Conservation (phyloP, 2,797 vertebrate species). For the Channallabes apus region DNA sequence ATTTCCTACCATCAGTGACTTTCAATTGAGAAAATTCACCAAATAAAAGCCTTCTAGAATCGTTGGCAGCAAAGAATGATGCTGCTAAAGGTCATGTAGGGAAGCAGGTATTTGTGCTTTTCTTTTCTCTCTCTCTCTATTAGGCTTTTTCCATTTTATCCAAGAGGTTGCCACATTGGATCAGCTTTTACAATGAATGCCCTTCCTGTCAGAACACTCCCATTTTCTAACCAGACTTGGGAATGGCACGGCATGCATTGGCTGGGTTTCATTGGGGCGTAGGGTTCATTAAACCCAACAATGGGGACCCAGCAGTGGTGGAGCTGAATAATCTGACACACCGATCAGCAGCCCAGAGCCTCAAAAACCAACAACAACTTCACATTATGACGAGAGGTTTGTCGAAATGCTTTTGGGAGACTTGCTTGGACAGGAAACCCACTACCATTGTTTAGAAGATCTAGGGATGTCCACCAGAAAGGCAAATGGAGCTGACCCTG, state of each 20-base stretch:
- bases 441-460: background rate
- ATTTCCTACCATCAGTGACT: background rate
- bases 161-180: background rate
- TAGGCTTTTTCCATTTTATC: too few species aligned
- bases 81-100: background rate
- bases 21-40: constrained; percentile 17
- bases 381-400: background rate
- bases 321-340: too few species aligned
- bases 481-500: background rate
- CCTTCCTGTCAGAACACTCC: too few species aligned
- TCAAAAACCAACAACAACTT: background rate
- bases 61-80: background rate
- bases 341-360: too few species aligned
- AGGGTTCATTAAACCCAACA: too few species aligned
- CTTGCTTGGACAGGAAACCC: background rate
- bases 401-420: background rate
- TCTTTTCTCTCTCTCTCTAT: too few species aligned
- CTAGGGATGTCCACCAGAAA: background rate
- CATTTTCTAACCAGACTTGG: too few species aligned
- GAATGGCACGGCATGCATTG: too few species aligned
- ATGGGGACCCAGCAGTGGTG: too few species aligned
- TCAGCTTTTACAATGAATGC: too few species aligned
- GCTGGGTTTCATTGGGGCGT: too few species aligned
- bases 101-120: background rate
- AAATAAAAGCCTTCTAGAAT: background rate